Evolutionary conservation across 1,140 invertebrate genomes (phyloP), one percentile per base, ranked within the genome.

Genomic region (Coptotermes formosanus): DNA sequence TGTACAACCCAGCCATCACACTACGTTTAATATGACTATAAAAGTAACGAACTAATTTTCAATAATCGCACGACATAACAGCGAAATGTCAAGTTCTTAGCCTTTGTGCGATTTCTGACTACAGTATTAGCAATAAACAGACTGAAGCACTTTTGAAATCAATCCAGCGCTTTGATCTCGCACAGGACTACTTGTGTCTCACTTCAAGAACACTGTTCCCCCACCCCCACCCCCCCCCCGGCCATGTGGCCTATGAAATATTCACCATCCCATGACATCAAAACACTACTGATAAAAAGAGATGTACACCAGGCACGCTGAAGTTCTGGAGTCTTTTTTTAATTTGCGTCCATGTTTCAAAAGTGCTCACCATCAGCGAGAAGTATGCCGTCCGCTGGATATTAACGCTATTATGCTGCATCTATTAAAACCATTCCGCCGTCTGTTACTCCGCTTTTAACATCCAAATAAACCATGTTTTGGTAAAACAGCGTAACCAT

Each of bases 231-330:
- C 38, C 38, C 2, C 38, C 2, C 38, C 38, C 38, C 38, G 4
- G 4, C 52, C 64, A 75, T 75, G 30, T 75, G 64, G 64, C 64
- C n/a, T 9, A 75, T 75, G 25, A 75, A 75, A 75, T n/a, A 75
- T 75, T 75, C 64, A 75, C 25, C 64, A 75, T 30, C 9, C n/a
- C 64, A 75, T 75, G 64, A 75, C 64, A n/a, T 75, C 64, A 75
- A 55, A 75, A 75, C 64, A 75, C n/a, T 75, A 30, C 64, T 75
- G 64, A 75, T 75, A 75, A 75, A 75, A 75, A 75, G 25, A 75
- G 64, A 75, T n/a, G 30, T 7, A 30, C n/a, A 30, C 25, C 64
- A 75, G 64, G 30, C 64, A 30, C n/a, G 25, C 64, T 6, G 25
- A 64, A 64, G 59, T 64, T 64, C 25, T 0, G 9, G 45, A 48